Evolutionary conservation across 2,113 vertebrate genomes (phyloP).

Genomic region (Ptilonorhynchus violaceus): DNA sequence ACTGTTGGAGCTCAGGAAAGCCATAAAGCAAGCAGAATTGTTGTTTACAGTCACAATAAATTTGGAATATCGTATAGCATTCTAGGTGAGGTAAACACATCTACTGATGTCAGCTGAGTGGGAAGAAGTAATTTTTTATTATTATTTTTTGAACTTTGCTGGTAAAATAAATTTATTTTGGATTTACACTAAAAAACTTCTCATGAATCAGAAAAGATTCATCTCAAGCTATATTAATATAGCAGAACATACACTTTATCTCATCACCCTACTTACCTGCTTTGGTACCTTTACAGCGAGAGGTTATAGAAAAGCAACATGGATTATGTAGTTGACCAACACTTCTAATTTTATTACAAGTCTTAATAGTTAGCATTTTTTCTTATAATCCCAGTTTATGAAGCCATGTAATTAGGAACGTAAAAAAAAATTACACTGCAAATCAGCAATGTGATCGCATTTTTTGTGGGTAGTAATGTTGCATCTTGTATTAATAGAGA

Average conservation of each 20-base stretch:
- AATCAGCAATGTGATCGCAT: background rate
- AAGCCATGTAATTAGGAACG: background rate
- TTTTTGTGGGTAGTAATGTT: background rate
- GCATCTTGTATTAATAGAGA: background rate
- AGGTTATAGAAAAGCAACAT: background rate
- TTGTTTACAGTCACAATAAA: conserved; percentile 63
- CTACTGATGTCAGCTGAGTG: background rate
- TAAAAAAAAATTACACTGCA: background rate
- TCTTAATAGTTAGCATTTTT: background rate
- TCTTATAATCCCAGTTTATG: background rate
- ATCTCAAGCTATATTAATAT: background rate
- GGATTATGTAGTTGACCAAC: background rate
- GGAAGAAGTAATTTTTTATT: background rate
- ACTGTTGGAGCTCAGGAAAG: conserved; percentile 7
- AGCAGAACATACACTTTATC: background rate
- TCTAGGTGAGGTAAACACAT: background rate
- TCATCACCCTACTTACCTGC: background rate
- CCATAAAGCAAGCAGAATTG: conserved; percentile 57
- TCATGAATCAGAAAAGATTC: background rate
- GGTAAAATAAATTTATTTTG: background rate
- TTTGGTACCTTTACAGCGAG: background rate
- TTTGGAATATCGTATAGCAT: conserved; percentile 4
- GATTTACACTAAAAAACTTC: background rate
- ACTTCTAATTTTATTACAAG: background rate
- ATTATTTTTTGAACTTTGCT: background rate